A percentile compares a stretch with the other conserved stretches of the same genome.
Conservation (phyloP, 2,113 vertebrate species). For the Onychorhynchus coronatus region DNA sequence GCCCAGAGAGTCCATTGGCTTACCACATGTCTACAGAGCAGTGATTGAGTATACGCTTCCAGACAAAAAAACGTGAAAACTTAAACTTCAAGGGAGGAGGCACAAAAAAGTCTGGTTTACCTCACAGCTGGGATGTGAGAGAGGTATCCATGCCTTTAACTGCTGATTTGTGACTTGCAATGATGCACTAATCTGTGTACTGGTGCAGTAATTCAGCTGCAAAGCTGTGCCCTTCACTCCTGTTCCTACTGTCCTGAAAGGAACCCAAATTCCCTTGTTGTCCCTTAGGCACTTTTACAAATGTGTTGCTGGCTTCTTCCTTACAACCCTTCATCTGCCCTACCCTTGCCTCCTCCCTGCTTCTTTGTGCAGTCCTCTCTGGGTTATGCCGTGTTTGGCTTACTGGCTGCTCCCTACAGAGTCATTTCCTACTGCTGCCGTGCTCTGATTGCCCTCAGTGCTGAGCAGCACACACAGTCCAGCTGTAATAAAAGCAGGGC, state of each 20-base stretch:
- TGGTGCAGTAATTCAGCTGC: neutral
- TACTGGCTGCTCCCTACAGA: neutral
- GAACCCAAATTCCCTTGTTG: neutral
- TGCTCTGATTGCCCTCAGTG: neutral
- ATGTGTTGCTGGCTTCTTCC: neutral
- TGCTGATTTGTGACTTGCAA: neutral
- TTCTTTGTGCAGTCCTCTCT: neutral
- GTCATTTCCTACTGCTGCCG: constrained; percentile 6
- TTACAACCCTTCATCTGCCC: neutral
- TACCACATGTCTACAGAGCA: neutral
- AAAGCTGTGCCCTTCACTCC: neutral
- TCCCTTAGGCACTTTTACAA: neutral
- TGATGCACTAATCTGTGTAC: neutral
- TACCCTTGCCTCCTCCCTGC: neutral
- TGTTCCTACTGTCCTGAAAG: neutral
- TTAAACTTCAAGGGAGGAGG: neutral
- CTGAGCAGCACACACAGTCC: neutral
- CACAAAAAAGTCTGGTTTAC: neutral
- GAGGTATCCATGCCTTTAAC: neutral
- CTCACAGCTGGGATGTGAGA: neutral
- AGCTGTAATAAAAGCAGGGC: neutral
- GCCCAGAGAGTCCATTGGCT: neutral
- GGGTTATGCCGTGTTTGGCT: neutral
- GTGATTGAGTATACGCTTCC: neutral
- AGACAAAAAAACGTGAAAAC: neutral